Evolutionary conservation across 2,113 vertebrate species (phyloP), one percentile per base, ranked within the genome.

Genomic region (Anoura caudifer): DNA sequence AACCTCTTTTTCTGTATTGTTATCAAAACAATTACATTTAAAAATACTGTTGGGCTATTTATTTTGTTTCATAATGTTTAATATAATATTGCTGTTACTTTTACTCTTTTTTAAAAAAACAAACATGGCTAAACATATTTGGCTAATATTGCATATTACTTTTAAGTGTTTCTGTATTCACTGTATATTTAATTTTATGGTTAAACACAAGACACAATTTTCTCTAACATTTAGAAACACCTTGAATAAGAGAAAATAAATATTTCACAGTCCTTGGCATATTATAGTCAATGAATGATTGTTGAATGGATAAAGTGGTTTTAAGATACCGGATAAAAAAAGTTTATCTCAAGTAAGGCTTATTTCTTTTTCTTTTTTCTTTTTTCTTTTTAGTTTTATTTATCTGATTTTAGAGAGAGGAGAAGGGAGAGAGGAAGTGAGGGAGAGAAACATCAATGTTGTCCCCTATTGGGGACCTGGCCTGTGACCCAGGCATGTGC

Each of bases 141-240:
- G 47, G 6, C 26, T 50, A 76, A 45, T 56, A 63, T 4, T 77
- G 4, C 16, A 24, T 50, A 50, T 85, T 93, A 92, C 22, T 70
- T 65, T 85, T 12, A 95, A 31, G 3, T 76, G 17, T 76, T 84
- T 12, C 33, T 86, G 41, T 54, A 43, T 85, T 91, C 4, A 61
- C 79, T 91, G 95, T 75, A 24, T 75, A 81, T 85, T 96, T 93
- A 22, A 41, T 87, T 95, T 95, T 88, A 80, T 96, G n/a, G 7
- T 69, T 87, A 83, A 83, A 75, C 8, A 87, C 14, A 90, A 38
- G 50, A 5, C 47, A 75, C 1, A 85, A 16, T 56, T 97, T 96
- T 92, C 19, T 86, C 84, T 79, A 95, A 79, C 6, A 75, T 91
- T 69, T 84, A 75, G 31, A 77, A 77, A 67, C 59, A 67, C 11